Evolutionary conservation across 2,797 vertebrate species (phyloP).

Genomic region (Echiichthys vipera): DNA sequence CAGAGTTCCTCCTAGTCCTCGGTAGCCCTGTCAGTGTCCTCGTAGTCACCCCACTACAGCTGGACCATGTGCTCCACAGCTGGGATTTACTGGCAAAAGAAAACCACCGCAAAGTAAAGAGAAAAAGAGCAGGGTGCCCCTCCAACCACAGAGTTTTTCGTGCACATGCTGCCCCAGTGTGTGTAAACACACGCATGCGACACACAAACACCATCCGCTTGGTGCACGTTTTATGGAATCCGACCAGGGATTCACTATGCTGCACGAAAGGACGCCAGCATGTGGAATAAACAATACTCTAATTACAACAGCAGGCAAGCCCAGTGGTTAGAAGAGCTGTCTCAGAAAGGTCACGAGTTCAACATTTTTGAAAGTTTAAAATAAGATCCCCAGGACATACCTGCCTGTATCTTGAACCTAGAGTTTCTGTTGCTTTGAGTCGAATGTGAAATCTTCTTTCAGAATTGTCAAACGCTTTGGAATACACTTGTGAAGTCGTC

Average conservation of each 20-base stretch:
- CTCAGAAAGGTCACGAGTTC: slow-evolving; percentile 44
- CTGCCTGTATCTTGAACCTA: neutral
- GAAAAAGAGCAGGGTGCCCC: slow-evolving; percentile 66
- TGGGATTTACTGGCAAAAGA: slow-evolving; percentile 73
- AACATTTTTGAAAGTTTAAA: neutral
- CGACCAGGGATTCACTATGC: slow-evolving; percentile 24
- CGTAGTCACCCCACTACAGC: slow-evolving; percentile 64
- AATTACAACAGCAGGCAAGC: slow-evolving; percentile 32
- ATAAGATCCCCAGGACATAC: neutral
- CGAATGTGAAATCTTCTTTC: neutral
- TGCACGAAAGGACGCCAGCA: slow-evolving; percentile 30
- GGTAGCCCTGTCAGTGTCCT: slow-evolving; percentile 63
- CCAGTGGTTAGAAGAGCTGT: slow-evolving; percentile 31
- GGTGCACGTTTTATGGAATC: slow-evolving; percentile 31
- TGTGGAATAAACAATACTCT: slow-evolving; percentile 53
- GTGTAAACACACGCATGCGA: slow-evolving; percentile 29
- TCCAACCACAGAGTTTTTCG: slow-evolving; percentile 45
- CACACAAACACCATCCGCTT: slow-evolving; percentile 14
- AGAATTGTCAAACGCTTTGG: too few species aligned
- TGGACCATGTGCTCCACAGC: slow-evolving; percentile 75
- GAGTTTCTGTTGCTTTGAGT: neutral
- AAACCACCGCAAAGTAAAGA: slow-evolving; percentile 70
- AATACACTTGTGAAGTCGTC: too few species aligned
- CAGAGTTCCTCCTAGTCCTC: slow-evolving; percentile 48
- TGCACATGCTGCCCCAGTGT: slow-evolving; percentile 17